Evolutionary conservation across 2,113 vertebrate species (phyloP), one percentile per base, ranked within the genome.

Genomic region (Rhinolophus sinicus): DNA sequence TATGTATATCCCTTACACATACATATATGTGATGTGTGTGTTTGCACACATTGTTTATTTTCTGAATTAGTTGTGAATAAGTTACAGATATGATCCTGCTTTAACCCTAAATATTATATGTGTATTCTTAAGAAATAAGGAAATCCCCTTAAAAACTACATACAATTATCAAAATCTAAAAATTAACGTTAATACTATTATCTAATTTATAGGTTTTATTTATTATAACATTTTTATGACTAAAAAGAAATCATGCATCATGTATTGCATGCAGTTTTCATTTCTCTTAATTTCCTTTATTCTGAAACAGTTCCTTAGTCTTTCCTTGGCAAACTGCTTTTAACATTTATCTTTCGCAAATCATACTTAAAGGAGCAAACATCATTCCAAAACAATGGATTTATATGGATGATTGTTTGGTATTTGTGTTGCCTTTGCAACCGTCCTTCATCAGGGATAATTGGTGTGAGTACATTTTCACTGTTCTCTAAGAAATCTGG

Each of bases 321-420:
- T 93, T 90, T 56, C 44, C 76, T 67, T 91, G 26, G 47, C 33
- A 56, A 76, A 82, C 12, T 62, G 9, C 26, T 85, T 85, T 90
- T 77, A 86, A 56, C 72, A 67, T 33, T 38, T 26, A 58, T 81
- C 35, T 67, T 90, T 38, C 88, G 21, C 21, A 90, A 94, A 95
- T 52, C 6, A n/a, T 80, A 62, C 65, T 90, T 90, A 92, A 93
- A 78, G 82, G 33, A 93, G 40, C 33, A 94, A 75, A 96, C 16
- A 62, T 50, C 11, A 92, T 33, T 86, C 30, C 58, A 72, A 86
- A 88, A 44, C 44, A 93, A 2, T 64, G 28, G 19, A 26, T 88
- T n/a, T 56, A 11, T 65, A 44, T 56, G 22, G 28, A 96, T 78
- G 33, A 15, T 52, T 16, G 16, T 26, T 76, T 56, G 16, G 16